Conservation (phyloP, 2,113 vertebrate species). For the Siphamia tubifer region DNA sequence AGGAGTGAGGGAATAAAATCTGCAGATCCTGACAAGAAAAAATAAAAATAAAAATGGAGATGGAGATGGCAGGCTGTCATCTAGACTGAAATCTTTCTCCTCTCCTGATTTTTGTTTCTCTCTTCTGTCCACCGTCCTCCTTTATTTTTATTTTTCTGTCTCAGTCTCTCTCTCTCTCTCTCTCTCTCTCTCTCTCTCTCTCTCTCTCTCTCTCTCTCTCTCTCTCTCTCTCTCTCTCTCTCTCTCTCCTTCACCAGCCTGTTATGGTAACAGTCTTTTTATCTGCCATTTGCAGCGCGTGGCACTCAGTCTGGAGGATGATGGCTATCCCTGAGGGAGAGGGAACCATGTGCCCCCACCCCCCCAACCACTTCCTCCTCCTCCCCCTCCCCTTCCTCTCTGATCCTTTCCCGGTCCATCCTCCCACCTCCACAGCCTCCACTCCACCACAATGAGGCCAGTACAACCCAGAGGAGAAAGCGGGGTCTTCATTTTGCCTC, state of each 20-base stretch:
- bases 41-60: too few relatives aligned
- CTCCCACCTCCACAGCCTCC: constrained; percentile 50
- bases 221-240: constrained; percentile 17
- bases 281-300: constrained; percentile 90
- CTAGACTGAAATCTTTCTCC: neutral
- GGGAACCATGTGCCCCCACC: constrained; percentile 31
- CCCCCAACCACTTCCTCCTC: neutral
- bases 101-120: neutral
- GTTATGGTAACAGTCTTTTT: constrained; percentile 73
- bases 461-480: constrained; percentile 57
- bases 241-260: constrained; percentile 22
- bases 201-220: constrained; percentile 26
- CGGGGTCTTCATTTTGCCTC: constrained; percentile 40
- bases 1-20: neutral
- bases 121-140: neutral
- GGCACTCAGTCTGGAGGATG: constrained; percentile 95
- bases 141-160: neutral
- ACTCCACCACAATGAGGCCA: constrained; percentile 61
- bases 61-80: too few relatives aligned
- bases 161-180: neutral
- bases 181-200: neutral
- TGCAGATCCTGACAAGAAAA: neutral
- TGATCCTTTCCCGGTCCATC: constrained; percentile 39
- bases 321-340: constrained; percentile 90
- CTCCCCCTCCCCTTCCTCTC: neutral